Evolutionary conservation across 1,140 invertebrate species (phyloP).

Genomic region (Bombus pascuorum): DNA sequence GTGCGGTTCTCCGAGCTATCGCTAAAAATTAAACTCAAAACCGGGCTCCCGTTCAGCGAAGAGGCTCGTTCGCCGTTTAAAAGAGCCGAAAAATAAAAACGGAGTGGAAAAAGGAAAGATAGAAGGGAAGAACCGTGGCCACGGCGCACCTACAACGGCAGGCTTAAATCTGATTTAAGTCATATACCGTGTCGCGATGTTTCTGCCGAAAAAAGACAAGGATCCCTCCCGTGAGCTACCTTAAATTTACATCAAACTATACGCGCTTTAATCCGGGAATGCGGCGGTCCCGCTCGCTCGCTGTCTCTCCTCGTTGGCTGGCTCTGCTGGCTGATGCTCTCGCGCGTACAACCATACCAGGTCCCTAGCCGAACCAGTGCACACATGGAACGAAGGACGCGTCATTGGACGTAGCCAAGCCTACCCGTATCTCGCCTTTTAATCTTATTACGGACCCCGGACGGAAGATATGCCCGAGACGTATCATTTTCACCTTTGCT

Average conservation of each 20-base stretch:
- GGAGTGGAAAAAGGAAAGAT: slow-evolving; percentile 39
- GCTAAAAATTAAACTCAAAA: slow-evolving; percentile 54
- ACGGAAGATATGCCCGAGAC: slow-evolving; percentile 70
- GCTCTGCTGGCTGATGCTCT: neutral
- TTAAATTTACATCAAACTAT: slow-evolving; percentile 79
- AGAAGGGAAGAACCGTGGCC: slow-evolving; percentile 18
- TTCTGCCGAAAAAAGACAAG: slow-evolving; percentile 75
- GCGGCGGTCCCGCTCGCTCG: slow-evolving; percentile 27
- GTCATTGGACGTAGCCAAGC: slow-evolving; percentile 47
- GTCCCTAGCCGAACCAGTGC: slow-evolving; percentile 15
- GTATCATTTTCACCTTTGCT: slow-evolving; percentile 73
- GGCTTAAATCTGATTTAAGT: slow-evolving; percentile 79
- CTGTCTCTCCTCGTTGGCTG: neutral
- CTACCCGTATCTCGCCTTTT: slow-evolving; percentile 74
- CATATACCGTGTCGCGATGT: slow-evolving; percentile 75
- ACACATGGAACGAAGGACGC: slow-evolving; percentile 25
- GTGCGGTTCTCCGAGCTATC: slow-evolving; percentile 9
- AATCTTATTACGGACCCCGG: slow-evolving; percentile 75
- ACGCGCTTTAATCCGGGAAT: slow-evolving; percentile 75
- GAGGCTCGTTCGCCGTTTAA: slow-evolving; percentile 35
- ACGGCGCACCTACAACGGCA: slow-evolving; percentile 46
- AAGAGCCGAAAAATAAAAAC: slow-evolving; percentile 35
- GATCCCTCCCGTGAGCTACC: slow-evolving; percentile 74
- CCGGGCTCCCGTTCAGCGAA: slow-evolving; percentile 23
- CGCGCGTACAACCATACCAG: slow-evolving; percentile 8